Evolutionary conservation across 2,888 invertebrate genomes (phyloP).

Genomic region (Drosophila neotestacea): DNA sequence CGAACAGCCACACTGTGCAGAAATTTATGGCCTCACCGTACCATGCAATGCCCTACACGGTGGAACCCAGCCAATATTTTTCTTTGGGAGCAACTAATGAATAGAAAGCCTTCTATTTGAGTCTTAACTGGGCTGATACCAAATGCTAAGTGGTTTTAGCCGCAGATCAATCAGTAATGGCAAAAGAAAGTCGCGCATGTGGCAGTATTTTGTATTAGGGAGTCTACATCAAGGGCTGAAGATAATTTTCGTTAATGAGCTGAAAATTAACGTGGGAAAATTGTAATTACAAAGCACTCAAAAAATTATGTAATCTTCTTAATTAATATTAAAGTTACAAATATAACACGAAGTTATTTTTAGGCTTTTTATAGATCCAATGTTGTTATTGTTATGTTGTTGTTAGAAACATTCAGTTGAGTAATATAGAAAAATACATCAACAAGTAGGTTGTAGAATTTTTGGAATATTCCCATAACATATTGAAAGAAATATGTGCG

Average conservation of each 20-base stretch:
- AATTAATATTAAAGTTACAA: not conserved
- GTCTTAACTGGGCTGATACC: conserved; percentile 43
- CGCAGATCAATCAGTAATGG: conserved; percentile 62
- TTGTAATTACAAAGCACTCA: conserved; percentile 14
- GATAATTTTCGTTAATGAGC: conserved; percentile 39
- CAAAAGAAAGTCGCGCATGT: conserved; percentile 60
- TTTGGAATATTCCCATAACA: no score
- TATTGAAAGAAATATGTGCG: no score
- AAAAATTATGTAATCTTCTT: conserved; percentile 9
- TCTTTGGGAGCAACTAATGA: conserved; percentile 33
- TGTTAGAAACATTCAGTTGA: no score
- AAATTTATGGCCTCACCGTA: conserved; percentile 60
- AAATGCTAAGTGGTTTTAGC: conserved; percentile 54
- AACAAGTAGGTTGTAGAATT: no score
- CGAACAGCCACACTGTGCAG: conserved; percentile 38
- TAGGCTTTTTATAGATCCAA: no score
- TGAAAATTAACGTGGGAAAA: conserved; percentile 49
- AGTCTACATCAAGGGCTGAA: conserved; percentile 24
- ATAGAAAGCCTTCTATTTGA: conserved; percentile 53
- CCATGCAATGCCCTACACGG: conserved; percentile 59
- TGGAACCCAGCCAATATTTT: conserved; percentile 32
- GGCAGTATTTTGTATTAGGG: conserved; percentile 18
- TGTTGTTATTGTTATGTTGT: no score
- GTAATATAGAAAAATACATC: no score
- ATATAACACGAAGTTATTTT: not conserved